Evolutionary conservation across 2,888 invertebrate genomes (phyloP).

Genomic region (Eutolmus rufibarbis): DNA sequence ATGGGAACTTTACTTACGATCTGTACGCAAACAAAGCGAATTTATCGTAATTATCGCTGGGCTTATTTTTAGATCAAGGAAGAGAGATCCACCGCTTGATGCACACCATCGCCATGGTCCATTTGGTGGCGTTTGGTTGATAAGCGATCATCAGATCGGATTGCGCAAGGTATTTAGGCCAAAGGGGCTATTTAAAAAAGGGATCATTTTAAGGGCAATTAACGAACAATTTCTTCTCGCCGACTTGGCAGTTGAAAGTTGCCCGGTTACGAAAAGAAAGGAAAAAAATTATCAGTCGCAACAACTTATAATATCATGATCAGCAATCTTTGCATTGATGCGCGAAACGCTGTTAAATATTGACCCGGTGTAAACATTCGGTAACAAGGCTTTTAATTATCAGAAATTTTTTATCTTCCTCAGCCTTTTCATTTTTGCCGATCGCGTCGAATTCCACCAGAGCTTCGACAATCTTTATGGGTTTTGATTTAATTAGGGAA

Average conservation of each 20-base stretch:
- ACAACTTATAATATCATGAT: not conserved
- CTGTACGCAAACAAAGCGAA: slow-evolving; percentile 19
- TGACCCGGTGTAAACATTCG: not conserved
- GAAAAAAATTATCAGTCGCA: not conserved
- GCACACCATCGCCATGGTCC: not conserved
- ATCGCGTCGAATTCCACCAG: not conserved
- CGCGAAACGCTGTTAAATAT: not conserved
- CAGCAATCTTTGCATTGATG: not conserved
- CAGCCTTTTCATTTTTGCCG: not conserved
- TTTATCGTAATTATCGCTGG: slow-evolving; percentile 12
- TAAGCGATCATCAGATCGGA: not conserved
- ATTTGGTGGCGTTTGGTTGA: not conserved
- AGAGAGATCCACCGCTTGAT: not conserved
- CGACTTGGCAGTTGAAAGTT: not conserved
- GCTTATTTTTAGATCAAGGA: not conserved
- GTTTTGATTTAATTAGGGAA: not conserved
- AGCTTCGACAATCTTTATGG: not conserved
- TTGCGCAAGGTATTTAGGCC: not conserved
- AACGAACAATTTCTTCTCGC: not conserved
- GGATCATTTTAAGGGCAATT: not conserved
- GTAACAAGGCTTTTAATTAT: not conserved
- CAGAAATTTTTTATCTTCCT: not conserved
- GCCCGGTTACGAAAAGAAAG: not conserved
- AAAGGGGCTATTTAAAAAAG: not conserved
- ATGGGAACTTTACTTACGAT: slow-evolving; percentile 6